These are phyloP conservation scores for Dione vanillae DNA, from an alignment of 2,888 invertebrate species.

Conservation along the genomic window DNA sequence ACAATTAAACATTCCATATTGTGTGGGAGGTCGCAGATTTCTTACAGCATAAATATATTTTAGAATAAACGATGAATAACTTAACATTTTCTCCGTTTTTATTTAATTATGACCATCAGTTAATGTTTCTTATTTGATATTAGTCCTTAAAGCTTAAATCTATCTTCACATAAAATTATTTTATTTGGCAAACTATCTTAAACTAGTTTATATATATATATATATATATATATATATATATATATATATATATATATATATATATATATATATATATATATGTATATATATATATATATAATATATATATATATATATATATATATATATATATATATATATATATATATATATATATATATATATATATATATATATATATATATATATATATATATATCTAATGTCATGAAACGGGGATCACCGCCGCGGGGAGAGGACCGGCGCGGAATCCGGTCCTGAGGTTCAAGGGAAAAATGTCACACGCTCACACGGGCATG, in stretches of 20 bases:
- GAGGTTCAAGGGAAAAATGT: slow-evolving; percentile 36
- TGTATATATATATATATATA: not conserved
- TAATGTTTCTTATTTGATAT: too few species aligned
- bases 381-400: not conserved
- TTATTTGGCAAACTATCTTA: too few species aligned
- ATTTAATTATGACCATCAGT: too few species aligned
- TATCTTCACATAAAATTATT: too few species aligned
- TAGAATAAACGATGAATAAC: too few species aligned
- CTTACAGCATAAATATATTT: too few species aligned
- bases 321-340: not conserved
- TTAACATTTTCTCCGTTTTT: too few species aligned
- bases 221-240: not conserved
- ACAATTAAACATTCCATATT: not conserved
- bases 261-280: not conserved
- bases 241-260: not conserved
- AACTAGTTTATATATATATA: too few species aligned
- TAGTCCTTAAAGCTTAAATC: too few species aligned
- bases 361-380: not conserved
- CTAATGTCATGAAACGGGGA: slow-evolving; percentile 26
- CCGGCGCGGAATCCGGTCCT: slow-evolving; percentile 42
- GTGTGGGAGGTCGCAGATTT: too few species aligned
- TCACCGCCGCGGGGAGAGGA: slow-evolving; percentile 11
- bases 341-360: not conserved
- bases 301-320: not conserved
- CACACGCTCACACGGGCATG: slow-evolving; percentile 24